Evolutionary conservation across 2,113 vertebrate genomes (phyloP).

Genomic region (Gymnobelideus leadbeateri): DNA sequence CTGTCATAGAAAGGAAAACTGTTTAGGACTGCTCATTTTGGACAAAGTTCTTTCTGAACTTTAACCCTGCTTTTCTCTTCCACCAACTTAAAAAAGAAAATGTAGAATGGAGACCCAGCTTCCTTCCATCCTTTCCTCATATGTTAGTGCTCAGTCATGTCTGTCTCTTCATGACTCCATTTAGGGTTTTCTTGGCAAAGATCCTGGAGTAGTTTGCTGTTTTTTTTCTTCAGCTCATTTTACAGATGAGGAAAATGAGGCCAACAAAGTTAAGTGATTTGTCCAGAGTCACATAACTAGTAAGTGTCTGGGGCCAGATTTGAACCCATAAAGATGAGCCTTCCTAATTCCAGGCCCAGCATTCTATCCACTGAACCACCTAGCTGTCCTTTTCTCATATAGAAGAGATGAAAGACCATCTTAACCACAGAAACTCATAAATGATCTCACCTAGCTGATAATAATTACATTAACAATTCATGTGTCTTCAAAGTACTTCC

Average conservation of each 20-base stretch:
- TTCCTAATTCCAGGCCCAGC: too few species aligned
- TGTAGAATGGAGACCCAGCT: fast-evolving
- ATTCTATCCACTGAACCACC: too few species aligned
- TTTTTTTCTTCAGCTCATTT: not conserved
- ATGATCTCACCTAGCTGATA: not conserved
- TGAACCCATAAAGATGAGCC: too few species aligned
- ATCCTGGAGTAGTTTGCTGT: not conserved
- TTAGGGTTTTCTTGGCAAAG: not conserved
- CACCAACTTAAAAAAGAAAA: not conserved
- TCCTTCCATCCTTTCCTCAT: not conserved
- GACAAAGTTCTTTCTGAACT: conserved; percentile 22
- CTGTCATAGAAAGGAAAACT: conserved; percentile 1
- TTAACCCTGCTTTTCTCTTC: not conserved
- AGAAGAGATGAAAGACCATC: not conserved
- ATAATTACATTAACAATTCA: not conserved
- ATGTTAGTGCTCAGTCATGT: not conserved
- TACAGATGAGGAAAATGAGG: not conserved
- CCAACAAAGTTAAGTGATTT: too few species aligned
- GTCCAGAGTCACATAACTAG: too few species aligned
- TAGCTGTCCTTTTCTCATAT: not conserved
- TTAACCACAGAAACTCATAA: not conserved
- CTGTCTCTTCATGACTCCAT: not conserved
- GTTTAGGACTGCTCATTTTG: not conserved
- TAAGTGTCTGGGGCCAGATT: too few species aligned
- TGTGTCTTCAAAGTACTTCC: not conserved